Evolutionary conservation across 2,888 invertebrate genomes (phyloP), one percentile per base, ranked within the genome.

Genomic region (Acronicta aceris): DNA sequence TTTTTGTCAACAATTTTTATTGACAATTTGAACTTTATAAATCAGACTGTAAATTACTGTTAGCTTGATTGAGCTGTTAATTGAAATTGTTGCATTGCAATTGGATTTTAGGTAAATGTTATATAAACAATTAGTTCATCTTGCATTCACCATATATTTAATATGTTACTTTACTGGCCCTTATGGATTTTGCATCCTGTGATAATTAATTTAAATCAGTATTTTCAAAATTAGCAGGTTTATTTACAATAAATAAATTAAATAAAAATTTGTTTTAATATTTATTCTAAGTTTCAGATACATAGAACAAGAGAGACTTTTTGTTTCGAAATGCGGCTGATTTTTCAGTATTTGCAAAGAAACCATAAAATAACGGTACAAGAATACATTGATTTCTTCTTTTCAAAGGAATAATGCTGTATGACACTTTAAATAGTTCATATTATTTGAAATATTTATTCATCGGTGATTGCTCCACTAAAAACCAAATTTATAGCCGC

Each of bases 401-500:
- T 21, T 21, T 21, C 21, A 21, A 21, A 21, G 21, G 64, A 51
- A 45, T 43, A 47, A 16, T 8, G 6, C 51, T 49, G 15, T 38
- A 17, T 43, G 43, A 47, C 41, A 45, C 21, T 71, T 59, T 41
- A 21, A 42, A 49, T 17, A 33, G 30, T 72, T 47, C 1, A 40
- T 33, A 46, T 40, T 16, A 13, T 49, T 43, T 21, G 2, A 16
- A 45, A 51, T 43, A 41, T 51, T 55, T 87, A 91, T 59, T 93
- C 89, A 41, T 93, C 92, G 42, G 87, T 88, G 54, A 93, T 91
- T 12, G 89, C 91, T 47, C 93, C 94, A 56, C 91, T 97, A 83
- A 99, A 97, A 21, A 99, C 97, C 54, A 99, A 95, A 88, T 99
- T 98, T 59, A 99, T 96, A 15, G 99, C 99, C 17, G 97, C 97